Evolutionary conservation across 2,888 invertebrate species (phyloP).

Genomic region (Oithona nana): DNA sequence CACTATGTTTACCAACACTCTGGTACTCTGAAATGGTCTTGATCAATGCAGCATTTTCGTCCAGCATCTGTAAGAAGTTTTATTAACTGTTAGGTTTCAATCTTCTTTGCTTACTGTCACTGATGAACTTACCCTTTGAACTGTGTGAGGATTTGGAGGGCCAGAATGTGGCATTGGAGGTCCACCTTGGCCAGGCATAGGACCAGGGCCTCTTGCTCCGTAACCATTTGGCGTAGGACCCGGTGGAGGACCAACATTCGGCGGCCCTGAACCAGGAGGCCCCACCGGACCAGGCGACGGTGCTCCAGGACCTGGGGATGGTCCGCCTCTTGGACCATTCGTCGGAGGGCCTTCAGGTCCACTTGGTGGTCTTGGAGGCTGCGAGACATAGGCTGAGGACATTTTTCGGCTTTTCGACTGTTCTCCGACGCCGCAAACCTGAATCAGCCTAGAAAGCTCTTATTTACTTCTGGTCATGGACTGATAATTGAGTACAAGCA

Average conservation of each 20-base stretch:
- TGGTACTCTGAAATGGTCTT: slow-evolving; percentile 94
- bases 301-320: neutral
- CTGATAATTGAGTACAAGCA: too few relatives aligned
- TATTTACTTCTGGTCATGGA: too few relatives aligned
- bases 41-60: slow-evolving; percentile 90
- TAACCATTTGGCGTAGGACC: neutral
- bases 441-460: too few relatives aligned
- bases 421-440: too few relatives aligned
- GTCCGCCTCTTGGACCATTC: neutral
- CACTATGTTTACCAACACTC: slow-evolving; percentile 76
- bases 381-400: neutral
- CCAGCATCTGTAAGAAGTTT: slow-evolving; percentile 48
- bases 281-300: neutral
- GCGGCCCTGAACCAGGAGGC: neutral
- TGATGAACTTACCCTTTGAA: neutral
- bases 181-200: neutral
- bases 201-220: neutral
- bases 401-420: too few relatives aligned
- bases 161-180: neutral
- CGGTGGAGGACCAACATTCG: neutral
- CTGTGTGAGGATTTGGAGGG: neutral
- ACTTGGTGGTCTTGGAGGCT: neutral
- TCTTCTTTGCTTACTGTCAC: too few relatives aligned
- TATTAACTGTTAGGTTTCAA: too few relatives aligned
- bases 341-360: neutral